Evolutionary conservation across 1,140 invertebrate species (phyloP), one percentile per base, ranked within the genome.

Genomic region (Calliopsis andreniformis): DNA sequence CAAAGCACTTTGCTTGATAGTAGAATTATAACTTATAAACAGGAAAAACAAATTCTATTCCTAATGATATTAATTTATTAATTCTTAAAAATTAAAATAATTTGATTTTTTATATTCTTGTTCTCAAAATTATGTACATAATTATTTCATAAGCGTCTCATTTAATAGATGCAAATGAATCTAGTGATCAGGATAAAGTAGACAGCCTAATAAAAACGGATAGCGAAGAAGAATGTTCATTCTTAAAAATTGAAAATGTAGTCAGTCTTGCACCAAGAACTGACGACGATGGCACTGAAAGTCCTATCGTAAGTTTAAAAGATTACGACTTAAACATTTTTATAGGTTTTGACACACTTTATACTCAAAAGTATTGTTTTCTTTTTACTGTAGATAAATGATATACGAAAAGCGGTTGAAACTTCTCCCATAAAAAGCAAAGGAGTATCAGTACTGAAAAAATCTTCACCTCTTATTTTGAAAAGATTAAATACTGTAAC

Each of bases 171-270:
- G 30, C 8, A n/a, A 53, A 14, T 35, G 49, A 64, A 32, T n/a
- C 61, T 8, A 59, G 23, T 51, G 23, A 12, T 39, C 4, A 62
- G 3, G 35, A 49, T 5, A 77, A 66, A 12, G 25, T 30, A 3
- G 35, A 49, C 10, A 68, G 76, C 12, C 2, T 39, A 42, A 25
- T 63, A 28, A 47, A 79, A 14, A 53, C 62, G 23, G 77, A 84
- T 10, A 71, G 47, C 4, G 87, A 90, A 7, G 79, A 78, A 32
- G 73, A 86, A 0, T 85, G 83, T 45, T 87, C 88, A 1, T 91
- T 91, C 42, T 64, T 91, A 6, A 89, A 87, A 51, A 92, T 92
- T n/a, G 89, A 88, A 59, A 91, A 87, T 66, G 91, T 92, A 30
- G 80, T 92, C 14, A 92, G 91, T 68, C 82, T 92, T 7, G 88